Base-by-base conservation (phyloP, 2,888 invertebrate genomes). In the Villa cingulata region DNA sequence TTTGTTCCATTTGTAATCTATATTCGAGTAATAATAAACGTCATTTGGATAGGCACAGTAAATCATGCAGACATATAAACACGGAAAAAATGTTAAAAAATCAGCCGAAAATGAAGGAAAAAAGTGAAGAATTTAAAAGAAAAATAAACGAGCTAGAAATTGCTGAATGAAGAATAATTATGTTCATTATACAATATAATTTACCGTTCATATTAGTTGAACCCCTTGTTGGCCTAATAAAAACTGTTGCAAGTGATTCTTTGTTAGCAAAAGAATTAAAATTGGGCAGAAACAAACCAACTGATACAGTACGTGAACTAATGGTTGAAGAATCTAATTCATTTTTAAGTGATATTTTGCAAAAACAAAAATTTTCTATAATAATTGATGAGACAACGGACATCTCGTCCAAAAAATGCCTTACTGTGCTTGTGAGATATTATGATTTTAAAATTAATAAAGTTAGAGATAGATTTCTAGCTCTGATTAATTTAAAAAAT, bases 401-500 rank as follows among this genome's bases (percentile, higher is more conserved):
- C 23, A 27, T 45, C 19, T 32, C 18, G 23, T 15, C 23, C 12
- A 39, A 2, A 15, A 39, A 45, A 39, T 39, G 38, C 15, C 39
- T 44, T 9, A 23, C 37, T 5, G 6, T 44, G 14, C 39, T 37
- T 1, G 38, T 17, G 4, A 4, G 45, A 20, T 40, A 40, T 40
- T 45, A 39, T 16, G 34, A 45, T n/a, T 23, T 36, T 9, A 27
- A 38, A 4, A 40, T 18, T 16, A 16, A 19, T 9, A 45, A 45
- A 34, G 27, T 27, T 4, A 27, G 27, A 27, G 45, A 36, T 38
- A 10, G 39, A 15, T 48, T 38, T 29, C n/a, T 43, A 17, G 38
- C 32, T 16, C 9, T 32, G 40, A 15, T 34, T 32, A 18, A 54
- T 54, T 44, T 46, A 55, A 36, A 51, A 54, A 17, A 54, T 55